These are phyloP conservation scores for Mystacornis crossleyi DNA, from an alignment of 2,113 vertebrate species.

Conservation along the genomic window DNA sequence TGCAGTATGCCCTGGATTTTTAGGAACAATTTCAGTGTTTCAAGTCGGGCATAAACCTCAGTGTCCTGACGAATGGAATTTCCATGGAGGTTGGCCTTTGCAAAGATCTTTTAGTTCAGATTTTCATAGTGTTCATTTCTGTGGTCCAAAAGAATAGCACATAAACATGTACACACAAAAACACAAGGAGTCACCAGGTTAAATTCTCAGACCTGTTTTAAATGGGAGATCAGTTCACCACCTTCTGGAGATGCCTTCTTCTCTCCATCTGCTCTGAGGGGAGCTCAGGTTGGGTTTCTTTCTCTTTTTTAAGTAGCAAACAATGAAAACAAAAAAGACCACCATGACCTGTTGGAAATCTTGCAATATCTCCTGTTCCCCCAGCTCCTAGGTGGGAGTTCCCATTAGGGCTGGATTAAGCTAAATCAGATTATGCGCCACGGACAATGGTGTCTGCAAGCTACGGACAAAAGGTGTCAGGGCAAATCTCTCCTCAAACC, in stretches of 20 bases:
- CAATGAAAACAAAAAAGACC: slow-evolving; percentile 19
- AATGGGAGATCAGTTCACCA: neutral
- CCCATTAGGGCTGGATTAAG: slow-evolving; percentile 35
- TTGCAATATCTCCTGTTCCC: neutral
- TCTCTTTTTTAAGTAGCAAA: neutral
- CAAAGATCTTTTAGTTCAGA: neutral
- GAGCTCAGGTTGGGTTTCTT: neutral
- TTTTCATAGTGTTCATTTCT: neutral
- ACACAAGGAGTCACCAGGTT: neutral
- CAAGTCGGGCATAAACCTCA: neutral
- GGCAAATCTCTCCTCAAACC: slow-evolving; percentile 22
- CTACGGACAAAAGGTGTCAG: neutral
- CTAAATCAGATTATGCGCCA: slow-evolving; percentile 46
- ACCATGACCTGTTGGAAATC: slow-evolving; percentile 5
- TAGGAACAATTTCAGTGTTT: neutral
- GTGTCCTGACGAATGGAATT: neutral
- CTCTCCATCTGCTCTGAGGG: neutral
- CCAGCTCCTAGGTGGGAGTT: slow-evolving; percentile 9
- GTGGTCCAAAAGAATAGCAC: neutral
- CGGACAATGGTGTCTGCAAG: slow-evolving; percentile 11
- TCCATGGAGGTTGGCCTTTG: neutral
- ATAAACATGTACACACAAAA: neutral
- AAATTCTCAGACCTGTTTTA: neutral
- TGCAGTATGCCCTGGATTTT: neutral
- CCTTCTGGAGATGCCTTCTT: neutral